A percentile compares a stretch with the other conserved stretches of the same genome.
phyloP scores from a whole-genome alignment of 2,888 invertebrate species.

The Hermaeophaga mercurialis region DNA sequence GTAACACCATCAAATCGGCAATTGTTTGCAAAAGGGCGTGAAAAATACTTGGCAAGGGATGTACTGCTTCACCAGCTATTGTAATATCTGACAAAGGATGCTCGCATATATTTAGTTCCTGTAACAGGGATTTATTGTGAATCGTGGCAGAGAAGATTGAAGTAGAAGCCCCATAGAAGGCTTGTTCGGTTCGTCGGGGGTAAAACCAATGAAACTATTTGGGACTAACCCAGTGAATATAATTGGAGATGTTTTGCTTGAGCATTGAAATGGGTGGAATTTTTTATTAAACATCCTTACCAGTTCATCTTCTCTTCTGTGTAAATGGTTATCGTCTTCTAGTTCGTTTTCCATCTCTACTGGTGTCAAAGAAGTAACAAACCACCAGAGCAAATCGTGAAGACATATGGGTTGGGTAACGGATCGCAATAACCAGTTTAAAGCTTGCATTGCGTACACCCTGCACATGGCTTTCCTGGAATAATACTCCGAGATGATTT shows the following conservation, averaged over 20 bases:
- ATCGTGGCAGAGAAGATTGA: too few relatives aligned
- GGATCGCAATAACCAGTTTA: slow-evolving; percentile 93
- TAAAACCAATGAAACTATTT: too few relatives aligned
- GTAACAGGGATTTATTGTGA: too few relatives aligned
- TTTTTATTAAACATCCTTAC: slow-evolving; percentile 39
- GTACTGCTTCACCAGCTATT: slow-evolving; percentile 73
- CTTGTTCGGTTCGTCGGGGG: too few relatives aligned
- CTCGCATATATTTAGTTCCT: slow-evolving; percentile 69
- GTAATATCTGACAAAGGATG: slow-evolving; percentile 81
- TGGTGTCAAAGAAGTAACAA: slow-evolving; percentile 81
- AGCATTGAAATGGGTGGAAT: too few relatives aligned
- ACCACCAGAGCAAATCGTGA: slow-evolving; percentile 97
- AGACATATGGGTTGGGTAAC: slow-evolving; percentile 90
- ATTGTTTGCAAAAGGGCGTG: slow-evolving; percentile 89
- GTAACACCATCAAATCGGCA: slow-evolving; percentile 86
- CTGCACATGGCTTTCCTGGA: slow-evolving; percentile 74
- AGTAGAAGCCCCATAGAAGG: too few relatives aligned
- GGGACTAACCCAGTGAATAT: too few relatives aligned
- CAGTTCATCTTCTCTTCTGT: slow-evolving; percentile 54
- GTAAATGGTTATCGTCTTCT: slow-evolving; percentile 62
- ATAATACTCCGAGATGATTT: background rate
- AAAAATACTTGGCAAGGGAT: slow-evolving; percentile 67
- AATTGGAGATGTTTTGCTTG: too few relatives aligned
- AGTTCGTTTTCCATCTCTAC: slow-evolving; percentile 59
- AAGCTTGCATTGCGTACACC: slow-evolving; percentile 89